Conservation (phyloP, 64 coral and sea anemone genomes). For the Anthopleura sola region DNA sequence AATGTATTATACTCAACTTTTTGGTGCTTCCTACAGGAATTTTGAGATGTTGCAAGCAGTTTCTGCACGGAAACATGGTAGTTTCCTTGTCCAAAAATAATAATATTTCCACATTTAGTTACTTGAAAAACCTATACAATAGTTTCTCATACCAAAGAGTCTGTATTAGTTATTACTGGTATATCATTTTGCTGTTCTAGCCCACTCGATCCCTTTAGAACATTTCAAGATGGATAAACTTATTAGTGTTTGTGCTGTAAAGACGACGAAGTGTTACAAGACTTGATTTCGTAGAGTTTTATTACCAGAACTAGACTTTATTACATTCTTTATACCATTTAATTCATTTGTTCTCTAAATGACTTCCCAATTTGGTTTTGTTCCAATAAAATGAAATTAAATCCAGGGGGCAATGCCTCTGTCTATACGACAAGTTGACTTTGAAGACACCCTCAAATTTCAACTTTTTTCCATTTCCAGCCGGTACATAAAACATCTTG, state of each 20-base stretch:
- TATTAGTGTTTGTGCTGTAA: background rate
- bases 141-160: background rate
- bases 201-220: background rate
- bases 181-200: background rate
- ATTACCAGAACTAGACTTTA: background rate
- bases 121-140: background rate
- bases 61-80: slow-evolving; percentile 17
- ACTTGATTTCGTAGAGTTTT: background rate
- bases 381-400: background rate
- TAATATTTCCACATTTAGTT: background rate
- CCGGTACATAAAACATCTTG: background rate
- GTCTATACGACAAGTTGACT: background rate
- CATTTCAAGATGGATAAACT: background rate
- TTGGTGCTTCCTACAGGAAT: slow-evolving; percentile 21
- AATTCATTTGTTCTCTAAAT: background rate
- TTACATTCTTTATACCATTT: background rate
- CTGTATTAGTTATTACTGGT: background rate
- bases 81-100: slow-evolving; percentile 1
- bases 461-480: background rate
- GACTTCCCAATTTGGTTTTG: background rate
- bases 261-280: background rate
- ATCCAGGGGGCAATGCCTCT: background rate
- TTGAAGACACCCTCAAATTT: background rate
- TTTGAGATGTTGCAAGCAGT: slow-evolving; percentile 8
- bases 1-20: slow-evolving; percentile 13